Conservation (phyloP, 1,140 invertebrate genomes). For the Drosophila dunni region DNA sequence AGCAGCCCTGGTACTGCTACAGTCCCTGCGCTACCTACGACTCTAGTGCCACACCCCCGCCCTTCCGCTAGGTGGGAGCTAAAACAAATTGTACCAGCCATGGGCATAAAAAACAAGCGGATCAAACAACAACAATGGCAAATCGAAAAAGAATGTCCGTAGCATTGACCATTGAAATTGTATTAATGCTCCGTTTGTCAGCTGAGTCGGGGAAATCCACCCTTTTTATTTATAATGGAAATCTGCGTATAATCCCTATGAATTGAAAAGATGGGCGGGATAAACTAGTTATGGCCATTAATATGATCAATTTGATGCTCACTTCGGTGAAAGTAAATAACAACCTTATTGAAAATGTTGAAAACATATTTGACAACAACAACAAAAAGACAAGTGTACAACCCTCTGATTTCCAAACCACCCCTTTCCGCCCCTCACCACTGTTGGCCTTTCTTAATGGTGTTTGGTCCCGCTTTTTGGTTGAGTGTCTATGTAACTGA, state of each 20-base stretch:
- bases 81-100: conserved; percentile 70
- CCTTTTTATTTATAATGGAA: conserved; percentile 68
- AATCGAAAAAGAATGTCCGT: conserved; percentile 78
- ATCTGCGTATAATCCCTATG: conserved; percentile 81
- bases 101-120: conserved; percentile 77
- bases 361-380: conserved; percentile 35
- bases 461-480: conserved; percentile 57
- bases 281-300: conserved; percentile 85
- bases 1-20: conserved; percentile 9
- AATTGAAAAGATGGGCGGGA: conserved; percentile 82
- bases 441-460: conserved; percentile 45
- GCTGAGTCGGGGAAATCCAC: conserved; percentile 16
- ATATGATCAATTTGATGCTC: conserved; percentile 85
- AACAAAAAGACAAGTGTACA: neutral
- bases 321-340: conserved; percentile 80
- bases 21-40: neutral
- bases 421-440: neutral
- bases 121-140: conserved; percentile 69
- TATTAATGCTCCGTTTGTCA: conserved; percentile 59
- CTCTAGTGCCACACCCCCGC: conserved; percentile 4
- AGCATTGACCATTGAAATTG: conserved; percentile 78
- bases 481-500: conserved; percentile 62
- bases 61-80: conserved; percentile 26
- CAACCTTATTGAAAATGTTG: conserved; percentile 71
- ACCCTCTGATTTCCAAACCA: conserved; percentile 8